Evolutionary conservation across 2,113 vertebrate genomes (phyloP).

Genomic region (Crocuta crocuta): DNA sequence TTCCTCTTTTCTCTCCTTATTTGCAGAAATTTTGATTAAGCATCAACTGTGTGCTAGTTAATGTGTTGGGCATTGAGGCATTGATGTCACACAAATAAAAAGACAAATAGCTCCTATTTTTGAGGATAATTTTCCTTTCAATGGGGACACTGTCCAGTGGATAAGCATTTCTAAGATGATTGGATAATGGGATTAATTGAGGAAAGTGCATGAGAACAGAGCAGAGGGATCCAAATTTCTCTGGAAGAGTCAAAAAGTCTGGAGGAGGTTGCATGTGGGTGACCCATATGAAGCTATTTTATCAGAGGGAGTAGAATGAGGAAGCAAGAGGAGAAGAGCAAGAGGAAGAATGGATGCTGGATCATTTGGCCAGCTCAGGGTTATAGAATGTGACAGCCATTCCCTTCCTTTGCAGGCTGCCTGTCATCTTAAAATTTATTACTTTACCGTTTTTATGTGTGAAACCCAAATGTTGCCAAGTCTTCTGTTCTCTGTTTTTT

Average conservation of each 20-base stretch:
- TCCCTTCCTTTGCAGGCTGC: slow-evolving; percentile 6
- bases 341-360: neutral
- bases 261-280: neutral
- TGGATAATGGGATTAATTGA: neutral
- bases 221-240: neutral
- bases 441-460: slow-evolving; percentile 22
- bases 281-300: neutral
- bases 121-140: neutral
- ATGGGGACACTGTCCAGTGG: neutral
- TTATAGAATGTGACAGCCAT: neutral
- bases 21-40: neutral
- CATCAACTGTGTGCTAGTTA: neutral
- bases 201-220: neutral
- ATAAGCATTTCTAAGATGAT: neutral
- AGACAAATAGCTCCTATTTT: neutral
- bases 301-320: neutral
- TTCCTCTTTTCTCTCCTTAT: neutral
- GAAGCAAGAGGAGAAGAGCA: neutral
- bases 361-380: neutral
- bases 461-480: slow-evolving; percentile 1
- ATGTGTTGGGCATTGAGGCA: neutral
- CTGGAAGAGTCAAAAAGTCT: neutral
- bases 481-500: neutral
- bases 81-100: neutral
- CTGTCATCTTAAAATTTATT: slow-evolving; percentile 49